These are phyloP conservation scores for Columbina picui DNA, from an alignment of 2,113 vertebrate species.

Conservation along the genomic window DNA sequence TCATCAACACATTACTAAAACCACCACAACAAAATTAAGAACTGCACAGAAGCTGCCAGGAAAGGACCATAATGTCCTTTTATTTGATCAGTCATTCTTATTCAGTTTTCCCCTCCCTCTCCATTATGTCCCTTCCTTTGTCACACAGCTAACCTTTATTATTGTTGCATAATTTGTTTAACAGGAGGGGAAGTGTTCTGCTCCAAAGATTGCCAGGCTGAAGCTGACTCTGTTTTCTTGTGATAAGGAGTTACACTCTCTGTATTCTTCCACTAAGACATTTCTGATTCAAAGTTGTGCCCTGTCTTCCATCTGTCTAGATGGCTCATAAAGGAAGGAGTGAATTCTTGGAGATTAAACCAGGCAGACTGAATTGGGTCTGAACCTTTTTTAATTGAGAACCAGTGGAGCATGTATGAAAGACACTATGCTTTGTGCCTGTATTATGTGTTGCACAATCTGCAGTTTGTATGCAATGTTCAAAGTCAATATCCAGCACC, in stretches of 20 bases:
- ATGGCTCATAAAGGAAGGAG: neutral
- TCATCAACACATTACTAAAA: neutral
- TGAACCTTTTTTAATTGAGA: constrained; percentile 47
- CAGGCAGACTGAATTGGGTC: neutral
- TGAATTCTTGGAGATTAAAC: constrained; percentile 37
- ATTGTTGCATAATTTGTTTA: neutral
- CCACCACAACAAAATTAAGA: neutral
- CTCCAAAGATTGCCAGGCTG: neutral
- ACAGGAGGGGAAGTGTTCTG: neutral
- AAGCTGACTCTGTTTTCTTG: constrained; percentile 35
- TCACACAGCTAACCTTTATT: neutral
- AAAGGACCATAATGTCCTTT: neutral
- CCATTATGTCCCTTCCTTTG: neutral
- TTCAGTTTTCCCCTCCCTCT: neutral
- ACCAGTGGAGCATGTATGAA: constrained; percentile 15
- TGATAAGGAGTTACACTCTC: constrained; percentile 14
- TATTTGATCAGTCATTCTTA: neutral
- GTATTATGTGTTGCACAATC: neutral
- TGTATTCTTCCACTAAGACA: neutral
- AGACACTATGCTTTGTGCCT: neutral
- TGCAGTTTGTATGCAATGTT: neutral
- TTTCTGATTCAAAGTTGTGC: constrained; percentile 11
- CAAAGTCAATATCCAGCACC: neutral
- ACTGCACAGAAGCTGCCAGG: neutral
- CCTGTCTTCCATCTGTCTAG: constrained; percentile 25